phyloP scores from a whole-genome alignment of 2,888 invertebrate species.

The Ecliptopera silaceata region DNA sequence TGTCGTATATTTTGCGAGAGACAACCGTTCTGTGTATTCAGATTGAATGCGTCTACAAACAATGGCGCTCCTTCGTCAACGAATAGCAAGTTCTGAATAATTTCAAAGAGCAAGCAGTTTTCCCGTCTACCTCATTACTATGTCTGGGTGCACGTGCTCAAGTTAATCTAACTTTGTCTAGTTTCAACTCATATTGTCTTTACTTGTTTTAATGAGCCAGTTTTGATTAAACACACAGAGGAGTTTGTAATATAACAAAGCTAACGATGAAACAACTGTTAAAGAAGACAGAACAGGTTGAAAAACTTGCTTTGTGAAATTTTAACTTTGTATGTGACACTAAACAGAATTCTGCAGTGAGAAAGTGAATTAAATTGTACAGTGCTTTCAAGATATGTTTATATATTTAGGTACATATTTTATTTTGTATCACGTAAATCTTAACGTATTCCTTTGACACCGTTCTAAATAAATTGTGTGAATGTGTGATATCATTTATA shows the following conservation, averaged over 20 bases:
- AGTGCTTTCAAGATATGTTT: no score
- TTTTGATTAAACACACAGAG: constrained; percentile 22
- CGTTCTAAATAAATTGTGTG: no score
- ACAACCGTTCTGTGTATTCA: not conserved
- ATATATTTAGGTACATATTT: no score
- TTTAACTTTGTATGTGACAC: not conserved
- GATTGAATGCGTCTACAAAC: constrained; percentile 11
- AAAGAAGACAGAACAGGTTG: not conserved
- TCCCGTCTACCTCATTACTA: constrained; percentile 43
- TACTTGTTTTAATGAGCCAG: constrained; percentile 25
- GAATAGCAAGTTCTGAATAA: constrained; percentile 37
- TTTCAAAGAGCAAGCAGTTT: constrained; percentile 30
- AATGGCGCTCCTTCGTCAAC: constrained; percentile 2
- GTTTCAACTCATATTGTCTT: constrained; percentile 39
- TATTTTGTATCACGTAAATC: no score
- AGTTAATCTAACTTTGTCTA: constrained; percentile 53
- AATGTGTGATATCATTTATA: no score
- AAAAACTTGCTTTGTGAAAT: not conserved
- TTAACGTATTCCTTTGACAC: no score
- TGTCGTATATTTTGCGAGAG: not conserved
- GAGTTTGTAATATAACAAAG: constrained; percentile 8
- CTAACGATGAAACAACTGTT: constrained; percentile 8
- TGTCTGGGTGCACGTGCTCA: constrained; percentile 43
- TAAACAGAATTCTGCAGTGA: not conserved
- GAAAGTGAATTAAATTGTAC: no score